A percentile compares a stretch with the other conserved stretches of the same genome.
These are phyloP conservation scores for Amblyopsis rosae DNA, from an alignment of 2,113 vertebrate genomes.

Conservation along the genomic window DNA sequence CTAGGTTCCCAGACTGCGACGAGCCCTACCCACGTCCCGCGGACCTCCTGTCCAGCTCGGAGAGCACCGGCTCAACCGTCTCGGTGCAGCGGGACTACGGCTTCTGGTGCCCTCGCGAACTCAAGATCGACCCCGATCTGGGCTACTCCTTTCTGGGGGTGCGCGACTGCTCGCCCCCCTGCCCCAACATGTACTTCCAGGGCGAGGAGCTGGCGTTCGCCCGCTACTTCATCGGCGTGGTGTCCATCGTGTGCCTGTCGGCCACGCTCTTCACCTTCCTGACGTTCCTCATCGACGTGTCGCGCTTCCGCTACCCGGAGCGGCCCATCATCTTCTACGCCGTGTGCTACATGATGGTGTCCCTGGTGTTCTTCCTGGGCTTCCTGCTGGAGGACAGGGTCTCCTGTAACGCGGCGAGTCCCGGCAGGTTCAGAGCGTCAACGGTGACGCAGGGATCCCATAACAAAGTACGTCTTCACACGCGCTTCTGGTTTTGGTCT, in stretches of 20 bases:
- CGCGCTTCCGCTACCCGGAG: slow-evolving; percentile 95
- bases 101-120: slow-evolving; percentile 95
- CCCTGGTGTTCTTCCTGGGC: slow-evolving; percentile 93
- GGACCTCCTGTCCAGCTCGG: slow-evolving; percentile 82
- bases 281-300: slow-evolving; percentile 96
- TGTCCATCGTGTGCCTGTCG: slow-evolving; percentile 96
- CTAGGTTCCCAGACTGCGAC: slow-evolving; percentile 93
- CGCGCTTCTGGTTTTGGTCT: too few species aligned
- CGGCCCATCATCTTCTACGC: slow-evolving; percentile 97
- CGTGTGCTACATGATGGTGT: slow-evolving; percentile 99
- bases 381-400: slow-evolving; percentile 92
- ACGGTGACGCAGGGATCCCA: slow-evolving; percentile 96
- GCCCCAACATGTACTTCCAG: slow-evolving; percentile 96
- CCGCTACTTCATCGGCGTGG: slow-evolving; percentile 94
- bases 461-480: slow-evolving; percentile 78
- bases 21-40: slow-evolving; percentile 88
- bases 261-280: slow-evolving; percentile 97
- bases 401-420: slow-evolving; percentile 87
- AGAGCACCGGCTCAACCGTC: slow-evolving; percentile 80
- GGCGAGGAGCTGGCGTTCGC: slow-evolving; percentile 91
- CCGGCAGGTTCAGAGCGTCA: slow-evolving; percentile 85
- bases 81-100: slow-evolving; percentile 92
- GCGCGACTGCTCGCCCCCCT: slow-evolving; percentile 93
- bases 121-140: slow-evolving; percentile 91
- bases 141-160: slow-evolving; percentile 94